Base-by-base conservation (phyloP, 2,113 vertebrate genomes). In the Gulo gulo region DNA sequence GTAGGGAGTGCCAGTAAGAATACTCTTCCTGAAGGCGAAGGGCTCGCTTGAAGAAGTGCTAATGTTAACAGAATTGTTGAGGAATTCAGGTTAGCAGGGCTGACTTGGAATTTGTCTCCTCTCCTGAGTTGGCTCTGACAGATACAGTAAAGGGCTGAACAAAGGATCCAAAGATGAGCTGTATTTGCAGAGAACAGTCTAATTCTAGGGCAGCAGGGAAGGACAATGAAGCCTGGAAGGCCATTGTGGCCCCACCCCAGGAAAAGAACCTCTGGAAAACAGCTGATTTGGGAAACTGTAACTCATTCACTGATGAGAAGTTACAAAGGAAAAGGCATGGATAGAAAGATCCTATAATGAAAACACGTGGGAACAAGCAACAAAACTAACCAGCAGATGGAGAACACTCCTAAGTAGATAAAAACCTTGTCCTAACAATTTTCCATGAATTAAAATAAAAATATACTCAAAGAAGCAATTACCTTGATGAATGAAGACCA, bases 361-460 rank as follows among this genome's bases (percentile, higher is more conserved):
- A 92, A 81, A 91, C 83, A 73, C 2, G 16, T 83, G 52, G 71
- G 20, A 47, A 74, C 16, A 11, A 93, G 36, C 14, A 91, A 31
- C 6, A 20, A 67, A 88, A 81, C 36, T 55, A 63, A 76, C 47
- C 3, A 21, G 95, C 85, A 57, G 85, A 23, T 82, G 26, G 55
- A 83, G 47, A 83, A 80, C 14, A 50, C 36, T 83, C 14, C 2
- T 23, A 47, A 90, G 9, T 47, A 50, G 57, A 36, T 39, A 63
- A 94, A 86, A 87, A 78, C 16, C 31, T 47, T 7, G 29, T 79
- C 67, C 31, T 88, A 26, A 55, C 21, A 39, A 81, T 71, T 94
- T 78, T n/a, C 20, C 45, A 88, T 65, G 63, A 92, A 52, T 80
- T n/a, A 89, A 94, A 89, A 89, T 50, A 63, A 94, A 91, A 92